Evolutionary conservation across 2,113 vertebrate species (phyloP).

Genomic region (Pitta sordida): DNA sequence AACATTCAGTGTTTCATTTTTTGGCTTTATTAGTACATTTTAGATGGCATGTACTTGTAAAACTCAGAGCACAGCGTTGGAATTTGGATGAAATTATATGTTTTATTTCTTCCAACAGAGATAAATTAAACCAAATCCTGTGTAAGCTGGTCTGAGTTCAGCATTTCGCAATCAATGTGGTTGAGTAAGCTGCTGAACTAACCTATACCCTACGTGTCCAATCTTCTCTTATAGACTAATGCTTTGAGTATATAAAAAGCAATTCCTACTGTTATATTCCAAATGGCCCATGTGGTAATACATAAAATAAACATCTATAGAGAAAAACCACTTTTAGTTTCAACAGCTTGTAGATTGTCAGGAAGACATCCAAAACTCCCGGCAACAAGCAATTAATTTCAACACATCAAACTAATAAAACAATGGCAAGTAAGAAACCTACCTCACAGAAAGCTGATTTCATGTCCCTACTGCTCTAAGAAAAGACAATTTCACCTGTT

Average conservation of each 20-base stretch:
- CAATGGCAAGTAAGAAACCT: neutral
- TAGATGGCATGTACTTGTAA: neutral
- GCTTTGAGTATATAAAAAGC: neutral
- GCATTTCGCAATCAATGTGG: neutral
- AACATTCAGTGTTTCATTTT: neutral
- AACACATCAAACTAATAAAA: neutral
- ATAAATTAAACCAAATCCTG: slow-evolving; percentile 32
- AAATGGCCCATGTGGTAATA: neutral
- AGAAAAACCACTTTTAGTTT: neutral
- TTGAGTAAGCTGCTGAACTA: slow-evolving; percentile 7
- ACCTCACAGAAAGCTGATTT: neutral
- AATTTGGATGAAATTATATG: slow-evolving; percentile 15
- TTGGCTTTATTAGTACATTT: slow-evolving; percentile 21
- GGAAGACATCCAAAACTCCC: neutral
- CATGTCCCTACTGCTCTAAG: neutral
- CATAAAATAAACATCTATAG: neutral
- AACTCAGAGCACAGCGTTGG: neutral
- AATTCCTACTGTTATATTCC: neutral
- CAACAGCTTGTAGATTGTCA: neutral
- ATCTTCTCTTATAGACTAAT: neutral
- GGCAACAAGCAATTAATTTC: neutral
- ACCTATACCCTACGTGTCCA: neutral
- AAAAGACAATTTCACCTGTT: neutral
- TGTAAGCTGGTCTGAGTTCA: slow-evolving; percentile 5
- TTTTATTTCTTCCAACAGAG: slow-evolving; percentile 28